Evolutionary conservation across 2,888 invertebrate genomes (phyloP).

Genomic region (Empis livida): DNA sequence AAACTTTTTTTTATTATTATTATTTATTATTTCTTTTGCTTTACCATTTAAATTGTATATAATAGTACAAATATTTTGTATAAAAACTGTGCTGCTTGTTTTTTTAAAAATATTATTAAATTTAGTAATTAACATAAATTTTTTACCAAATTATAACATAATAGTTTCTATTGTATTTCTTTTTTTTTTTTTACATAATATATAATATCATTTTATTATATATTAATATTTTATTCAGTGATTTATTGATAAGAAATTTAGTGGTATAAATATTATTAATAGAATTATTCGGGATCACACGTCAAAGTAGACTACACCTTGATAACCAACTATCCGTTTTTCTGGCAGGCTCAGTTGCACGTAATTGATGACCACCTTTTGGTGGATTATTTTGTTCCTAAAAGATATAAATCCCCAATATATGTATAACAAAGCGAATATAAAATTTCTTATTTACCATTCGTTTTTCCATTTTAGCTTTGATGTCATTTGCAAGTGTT

Average conservation of each 20-base stretch:
- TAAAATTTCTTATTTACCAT: slow-evolving; percentile 49
- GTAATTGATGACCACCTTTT: slow-evolving; percentile 68
- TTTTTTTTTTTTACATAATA: background rate
- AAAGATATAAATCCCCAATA: too few species aligned
- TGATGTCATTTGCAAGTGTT: slow-evolving; percentile 93
- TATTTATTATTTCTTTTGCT: background rate
- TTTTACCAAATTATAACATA: background rate
- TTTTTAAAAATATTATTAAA: background rate
- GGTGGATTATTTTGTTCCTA: slow-evolving; percentile 86
- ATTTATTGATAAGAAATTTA: background rate
- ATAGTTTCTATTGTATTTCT: background rate
- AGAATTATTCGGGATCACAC: slow-evolving; percentile 22
- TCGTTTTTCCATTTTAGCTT: slow-evolving; percentile 97
- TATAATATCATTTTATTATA: background rate
- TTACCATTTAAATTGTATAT: background rate
- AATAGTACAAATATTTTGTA: background rate
- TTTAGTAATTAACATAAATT: background rate
- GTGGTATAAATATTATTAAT: background rate
- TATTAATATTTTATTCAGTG: background rate
- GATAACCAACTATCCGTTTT: slow-evolving; percentile 78
- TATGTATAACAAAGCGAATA: too few species aligned
- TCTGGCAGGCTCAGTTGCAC: slow-evolving; percentile 62
- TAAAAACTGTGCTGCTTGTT: background rate
- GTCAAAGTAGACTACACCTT: slow-evolving; percentile 82
- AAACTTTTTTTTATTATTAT: too few species aligned